Conservation (phyloP, 1,140 invertebrate genomes). For the Brachionus rubens region DNA sequence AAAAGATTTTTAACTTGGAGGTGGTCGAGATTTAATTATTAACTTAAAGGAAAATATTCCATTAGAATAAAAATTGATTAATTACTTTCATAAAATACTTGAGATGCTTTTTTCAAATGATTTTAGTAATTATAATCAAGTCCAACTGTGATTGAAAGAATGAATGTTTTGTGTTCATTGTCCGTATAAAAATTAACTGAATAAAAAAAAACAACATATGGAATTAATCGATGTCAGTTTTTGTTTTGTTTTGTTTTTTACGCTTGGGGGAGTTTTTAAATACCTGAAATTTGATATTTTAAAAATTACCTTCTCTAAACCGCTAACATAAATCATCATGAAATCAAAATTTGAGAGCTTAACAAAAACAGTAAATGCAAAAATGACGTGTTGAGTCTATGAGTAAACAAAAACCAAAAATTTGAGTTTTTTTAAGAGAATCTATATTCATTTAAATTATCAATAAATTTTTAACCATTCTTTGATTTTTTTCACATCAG, state of each 20-base stretch:
- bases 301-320: no score
- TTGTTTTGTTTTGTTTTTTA: no score
- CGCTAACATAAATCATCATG: no score
- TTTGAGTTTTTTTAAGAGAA: no score
- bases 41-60: slow-evolving; percentile 8
- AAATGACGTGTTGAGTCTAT: no score
- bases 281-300: slow-evolving; percentile 37
- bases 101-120: neutral
- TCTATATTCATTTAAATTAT: no score
- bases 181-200: neutral
- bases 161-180: neutral
- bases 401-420: no score
- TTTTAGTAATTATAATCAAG: neutral
- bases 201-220: neutral
- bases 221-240: neutral
- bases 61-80: slow-evolving; percentile 10
- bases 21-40: neutral
- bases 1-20: slow-evolving; percentile 1
- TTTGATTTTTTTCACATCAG: no score
- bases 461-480: no score
- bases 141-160: neutral
- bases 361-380: no score
- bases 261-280: neutral
- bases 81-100: neutral
- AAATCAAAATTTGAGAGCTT: no score